Evolutionary conservation across 2,888 invertebrate species (phyloP).

Genomic region (Oscheius sp.): DNA sequence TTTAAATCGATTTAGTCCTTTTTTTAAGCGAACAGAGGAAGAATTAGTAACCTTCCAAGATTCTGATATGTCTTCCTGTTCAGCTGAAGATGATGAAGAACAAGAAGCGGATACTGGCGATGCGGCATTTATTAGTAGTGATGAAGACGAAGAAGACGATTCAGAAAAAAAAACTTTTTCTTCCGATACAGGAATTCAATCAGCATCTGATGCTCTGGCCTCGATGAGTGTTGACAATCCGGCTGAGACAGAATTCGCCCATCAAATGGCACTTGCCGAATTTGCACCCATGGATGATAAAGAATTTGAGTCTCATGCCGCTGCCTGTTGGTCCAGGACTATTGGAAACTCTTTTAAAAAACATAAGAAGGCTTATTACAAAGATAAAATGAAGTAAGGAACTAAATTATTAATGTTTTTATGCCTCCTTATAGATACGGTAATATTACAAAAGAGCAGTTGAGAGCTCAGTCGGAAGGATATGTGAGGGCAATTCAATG

Average conservation of each 20-base stretch:
- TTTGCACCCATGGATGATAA: slow-evolving; percentile 47
- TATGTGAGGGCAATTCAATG: slow-evolving; percentile 94
- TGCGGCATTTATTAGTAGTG: slow-evolving; percentile 39
- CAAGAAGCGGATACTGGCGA: slow-evolving; percentile 23
- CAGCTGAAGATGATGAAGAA: slow-evolving; percentile 70
- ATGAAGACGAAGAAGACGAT: slow-evolving; percentile 21
- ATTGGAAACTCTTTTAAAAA: slow-evolving; percentile 80
- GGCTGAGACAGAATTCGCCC: slow-evolving; percentile 45
- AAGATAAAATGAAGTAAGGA: slow-evolving; percentile 46
- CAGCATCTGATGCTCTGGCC: slow-evolving; percentile 17
- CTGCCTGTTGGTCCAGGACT: slow-evolving; percentile 66
- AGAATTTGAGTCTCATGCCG: slow-evolving; percentile 56
- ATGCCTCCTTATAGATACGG: slow-evolving; percentile 88
- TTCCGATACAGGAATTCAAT: background rate
- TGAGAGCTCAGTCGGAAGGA: slow-evolving; percentile 84
- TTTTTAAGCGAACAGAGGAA: too few species aligned
- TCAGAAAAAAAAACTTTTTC: background rate
- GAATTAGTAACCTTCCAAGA: slow-evolving; percentile 40
- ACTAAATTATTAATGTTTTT: slow-evolving; percentile 74
- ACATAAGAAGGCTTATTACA: slow-evolving; percentile 90
- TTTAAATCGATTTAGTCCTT: too few species aligned
- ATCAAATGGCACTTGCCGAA: slow-evolving; percentile 39
- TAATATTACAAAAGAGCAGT: slow-evolving; percentile 83
- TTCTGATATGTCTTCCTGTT: slow-evolving; percentile 32
- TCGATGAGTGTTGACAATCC: slow-evolving; percentile 20